phyloP scores from a whole-genome alignment of 2,797 vertebrate genomes.

The Bucorvus abyssinicus region DNA sequence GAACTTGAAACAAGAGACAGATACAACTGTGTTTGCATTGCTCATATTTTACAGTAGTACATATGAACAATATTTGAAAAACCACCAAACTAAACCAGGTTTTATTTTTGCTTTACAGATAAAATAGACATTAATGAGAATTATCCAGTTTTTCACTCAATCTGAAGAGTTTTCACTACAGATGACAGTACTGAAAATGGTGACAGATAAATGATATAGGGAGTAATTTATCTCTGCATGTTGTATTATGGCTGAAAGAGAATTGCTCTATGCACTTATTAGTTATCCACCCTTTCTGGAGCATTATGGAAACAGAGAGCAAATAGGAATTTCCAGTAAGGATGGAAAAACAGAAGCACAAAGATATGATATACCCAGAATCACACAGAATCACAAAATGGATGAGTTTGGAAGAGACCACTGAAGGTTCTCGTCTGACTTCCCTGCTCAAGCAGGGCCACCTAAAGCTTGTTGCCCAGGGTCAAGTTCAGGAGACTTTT shows the following conservation, averaged over 20 bases:
- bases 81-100: neutral
- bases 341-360: neutral
- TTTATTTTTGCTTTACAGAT: slow-evolving; percentile 23
- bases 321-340: neutral
- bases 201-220: neutral
- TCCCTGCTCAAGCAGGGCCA: neutral
- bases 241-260: neutral
- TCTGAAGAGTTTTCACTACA: slow-evolving; percentile 14
- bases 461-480: neutral
- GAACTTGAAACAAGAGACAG: neutral
- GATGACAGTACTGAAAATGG: neutral
- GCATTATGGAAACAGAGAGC: neutral
- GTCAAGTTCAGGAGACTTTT: neutral
- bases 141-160: neutral
- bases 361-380: neutral
- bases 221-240: neutral
- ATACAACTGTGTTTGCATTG: neutral
- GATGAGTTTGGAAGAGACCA: neutral
- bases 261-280: neutral
- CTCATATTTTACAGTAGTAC: neutral
- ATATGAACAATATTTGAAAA: neutral
- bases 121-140: slow-evolving; percentile 22
- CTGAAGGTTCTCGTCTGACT: neutral
- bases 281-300: neutral
- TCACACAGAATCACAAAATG: neutral